phyloP scores from a whole-genome alignment of 30 jellyfish, hydroid and myxozoan species.

The Chironex yamaguchii region DNA sequence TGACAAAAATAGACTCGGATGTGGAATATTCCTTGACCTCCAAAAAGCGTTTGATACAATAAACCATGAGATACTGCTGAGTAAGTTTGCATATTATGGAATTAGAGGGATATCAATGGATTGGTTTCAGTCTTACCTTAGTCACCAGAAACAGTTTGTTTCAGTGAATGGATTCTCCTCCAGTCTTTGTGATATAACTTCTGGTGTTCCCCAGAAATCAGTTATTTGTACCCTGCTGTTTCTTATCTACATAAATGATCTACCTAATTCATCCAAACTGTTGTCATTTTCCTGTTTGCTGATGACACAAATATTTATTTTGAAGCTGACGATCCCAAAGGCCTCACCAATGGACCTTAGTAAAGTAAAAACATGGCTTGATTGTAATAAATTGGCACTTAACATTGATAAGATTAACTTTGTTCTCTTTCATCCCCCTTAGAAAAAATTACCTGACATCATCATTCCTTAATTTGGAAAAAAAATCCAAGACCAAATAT shows the following conservation, averaged over 20 bases:
- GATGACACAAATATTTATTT: constrained; percentile 17
- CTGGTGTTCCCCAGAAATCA: constrained; percentile 66
- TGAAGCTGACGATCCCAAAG: constrained; percentile 7
- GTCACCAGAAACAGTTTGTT: constrained; percentile 61
- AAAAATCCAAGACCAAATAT: constrained; percentile 31
- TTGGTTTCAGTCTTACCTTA: constrained; percentile 53
- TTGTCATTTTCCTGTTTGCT: constrained; percentile 9
- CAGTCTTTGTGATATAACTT: constrained; percentile 36
- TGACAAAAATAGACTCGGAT: constrained; percentile 37
- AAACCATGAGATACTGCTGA: constrained; percentile 29
- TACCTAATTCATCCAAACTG: constrained; percentile 39
- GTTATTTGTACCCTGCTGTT: constrained; percentile 48
- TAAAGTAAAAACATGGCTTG: constrained; percentile 10
- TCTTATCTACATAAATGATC: constrained; percentile 37
- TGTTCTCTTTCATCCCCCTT: constrained; percentile 21
- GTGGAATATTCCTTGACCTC: constrained; percentile 41
- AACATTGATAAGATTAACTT: constrained; percentile 16
- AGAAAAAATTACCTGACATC: constrained; percentile 10
- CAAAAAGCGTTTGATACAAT: constrained; percentile 40
- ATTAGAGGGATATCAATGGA: constrained; percentile 10
- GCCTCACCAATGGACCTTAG: constrained; percentile 25
- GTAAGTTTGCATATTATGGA: constrained; percentile 27
- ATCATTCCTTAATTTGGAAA: constrained; percentile 18
- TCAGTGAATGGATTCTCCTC: constrained; percentile 59
- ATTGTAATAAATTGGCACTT: constrained; percentile 12